Conservation (phyloP, 2,888 invertebrate genomes). For the Hyalella azteca region DNA sequence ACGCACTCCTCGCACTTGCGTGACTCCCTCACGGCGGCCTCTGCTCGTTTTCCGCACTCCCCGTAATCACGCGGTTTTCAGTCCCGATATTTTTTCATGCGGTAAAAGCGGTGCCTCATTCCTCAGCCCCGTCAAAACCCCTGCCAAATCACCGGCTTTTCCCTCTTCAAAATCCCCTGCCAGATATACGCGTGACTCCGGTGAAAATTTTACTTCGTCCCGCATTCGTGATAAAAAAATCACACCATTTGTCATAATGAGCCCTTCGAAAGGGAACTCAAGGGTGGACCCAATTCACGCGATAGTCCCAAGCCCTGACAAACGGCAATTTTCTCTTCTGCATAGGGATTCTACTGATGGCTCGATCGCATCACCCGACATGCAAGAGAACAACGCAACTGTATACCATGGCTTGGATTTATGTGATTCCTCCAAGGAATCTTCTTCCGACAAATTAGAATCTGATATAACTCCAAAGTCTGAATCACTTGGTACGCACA, state of each 20-base stretch:
- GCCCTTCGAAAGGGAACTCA: too few relatives aligned
- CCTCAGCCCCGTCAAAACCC: conserved; percentile 11
- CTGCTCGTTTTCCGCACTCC: background rate
- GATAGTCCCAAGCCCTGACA: background rate
- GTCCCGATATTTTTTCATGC: conserved; percentile 18
- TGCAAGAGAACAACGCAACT: background rate
- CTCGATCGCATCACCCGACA: too few relatives aligned
- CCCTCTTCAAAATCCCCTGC: background rate
- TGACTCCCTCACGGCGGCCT: background rate
- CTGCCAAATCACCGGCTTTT: conserved; percentile 39
- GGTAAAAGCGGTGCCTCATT: background rate
- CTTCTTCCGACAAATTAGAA: too few relatives aligned
- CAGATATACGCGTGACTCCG: too few relatives aligned
- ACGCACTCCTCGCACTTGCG: background rate
- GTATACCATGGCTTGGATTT: background rate
- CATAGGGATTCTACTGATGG: background rate
- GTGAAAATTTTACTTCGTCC: too few relatives aligned
- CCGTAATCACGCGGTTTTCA: background rate
- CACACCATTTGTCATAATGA: too few relatives aligned
- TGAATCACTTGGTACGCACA: too few relatives aligned
- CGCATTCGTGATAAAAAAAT: too few relatives aligned
- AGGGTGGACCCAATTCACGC: background rate
- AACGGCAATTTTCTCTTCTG: background rate
- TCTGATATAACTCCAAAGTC: too few relatives aligned
- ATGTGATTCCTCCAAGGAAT: too few relatives aligned